A percentile compares a stretch with the other conserved stretches of the same genome.
These are phyloP conservation scores for Aquatica leii DNA, from an alignment of 2,888 invertebrate species.

Conservation along the genomic window DNA sequence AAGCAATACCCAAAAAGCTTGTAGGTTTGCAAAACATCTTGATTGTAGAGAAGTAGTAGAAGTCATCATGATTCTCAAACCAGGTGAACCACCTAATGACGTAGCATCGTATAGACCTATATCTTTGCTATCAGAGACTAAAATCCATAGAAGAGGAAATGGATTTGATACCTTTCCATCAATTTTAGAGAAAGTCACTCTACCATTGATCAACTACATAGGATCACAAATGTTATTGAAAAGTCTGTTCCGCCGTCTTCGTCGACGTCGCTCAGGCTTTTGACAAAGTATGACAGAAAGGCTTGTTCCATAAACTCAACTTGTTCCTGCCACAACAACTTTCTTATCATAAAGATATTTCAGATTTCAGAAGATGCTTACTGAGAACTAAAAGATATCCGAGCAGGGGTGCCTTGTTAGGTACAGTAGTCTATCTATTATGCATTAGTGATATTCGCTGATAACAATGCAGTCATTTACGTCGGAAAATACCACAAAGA, in stretches of 20 bases:
- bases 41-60: neutral
- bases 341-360: neutral
- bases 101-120: too few relatives aligned
- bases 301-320: too few relatives aligned
- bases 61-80: too few relatives aligned
- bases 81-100: too few relatives aligned
- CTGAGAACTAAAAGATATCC: neutral
- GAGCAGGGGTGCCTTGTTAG: neutral
- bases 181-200: neutral
- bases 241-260: neutral
- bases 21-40: neutral
- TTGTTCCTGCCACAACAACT: conserved; percentile 10
- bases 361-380: neutral
- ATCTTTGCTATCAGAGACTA: neutral
- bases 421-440: neutral
- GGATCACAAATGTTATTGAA: neutral
- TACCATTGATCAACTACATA: too few relatives aligned
- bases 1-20: neutral
- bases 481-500: conserved; percentile 20
- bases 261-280: neutral
- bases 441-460: neutral
- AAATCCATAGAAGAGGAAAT: neutral
- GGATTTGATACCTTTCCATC: neutral
- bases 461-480: neutral
- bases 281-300: too few relatives aligned